Evolutionary conservation across 2,113 vertebrate genomes (phyloP).

Genomic region (Clinocottus analis): DNA sequence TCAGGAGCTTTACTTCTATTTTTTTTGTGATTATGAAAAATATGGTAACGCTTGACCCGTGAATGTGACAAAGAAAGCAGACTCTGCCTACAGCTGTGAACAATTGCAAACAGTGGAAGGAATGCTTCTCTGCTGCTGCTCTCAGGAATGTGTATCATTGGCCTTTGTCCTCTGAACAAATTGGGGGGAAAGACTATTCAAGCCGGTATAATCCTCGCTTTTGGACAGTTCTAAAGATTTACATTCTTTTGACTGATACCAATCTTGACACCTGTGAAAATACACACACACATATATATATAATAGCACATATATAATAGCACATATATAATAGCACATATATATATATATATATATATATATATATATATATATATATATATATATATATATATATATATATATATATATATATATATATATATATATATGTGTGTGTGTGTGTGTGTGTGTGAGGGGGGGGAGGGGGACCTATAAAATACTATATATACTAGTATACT

Average conservation of each 20-base stretch:
- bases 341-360: too few relatives aligned
- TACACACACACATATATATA: neutral
- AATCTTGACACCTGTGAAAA: conserved; percentile 51
- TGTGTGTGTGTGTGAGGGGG: too few relatives aligned
- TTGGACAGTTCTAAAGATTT: conserved; percentile 35
- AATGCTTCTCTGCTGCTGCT: conserved; percentile 69
- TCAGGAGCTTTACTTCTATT: conserved; percentile 47
- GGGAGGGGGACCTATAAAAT: too few relatives aligned
- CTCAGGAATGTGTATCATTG: conserved; percentile 74
- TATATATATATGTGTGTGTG: too few relatives aligned
- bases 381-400: too few relatives aligned
- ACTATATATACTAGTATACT: too few relatives aligned
- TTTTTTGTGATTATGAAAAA: conserved; percentile 63
- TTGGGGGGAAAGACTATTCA: conserved; percentile 54
- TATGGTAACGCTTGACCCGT: conserved; percentile 68
- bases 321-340: too few relatives aligned
- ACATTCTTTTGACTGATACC: conserved; percentile 34
- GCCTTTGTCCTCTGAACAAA: conserved; percentile 74
- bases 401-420: too few relatives aligned
- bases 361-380: too few relatives aligned
- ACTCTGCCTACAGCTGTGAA: conserved; percentile 70
- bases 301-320: too few relatives aligned
- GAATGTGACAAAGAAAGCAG: conserved; percentile 78
- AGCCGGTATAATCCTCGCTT: conserved; percentile 37
- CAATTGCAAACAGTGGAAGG: conserved; percentile 78